Evolutionary conservation across 1,140 invertebrate species (phyloP), one percentile per base, ranked within the genome.

Genomic region (Caenorhabditis inopinata): DNA sequence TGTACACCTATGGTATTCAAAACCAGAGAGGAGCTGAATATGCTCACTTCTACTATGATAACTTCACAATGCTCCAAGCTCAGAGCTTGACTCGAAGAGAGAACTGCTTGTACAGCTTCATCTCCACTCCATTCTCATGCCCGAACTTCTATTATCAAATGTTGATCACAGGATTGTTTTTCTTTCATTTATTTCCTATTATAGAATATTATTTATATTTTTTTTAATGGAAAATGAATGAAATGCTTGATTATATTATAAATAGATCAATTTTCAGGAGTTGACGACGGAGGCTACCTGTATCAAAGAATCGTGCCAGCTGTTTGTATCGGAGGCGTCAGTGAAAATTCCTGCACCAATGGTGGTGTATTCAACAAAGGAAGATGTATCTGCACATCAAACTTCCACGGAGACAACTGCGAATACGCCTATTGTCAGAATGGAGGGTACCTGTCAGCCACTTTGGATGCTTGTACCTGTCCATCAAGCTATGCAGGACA

Each of bases 41-140:
- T 49, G 81, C 51, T n/a, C 81, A 82, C 25, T 46, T 82, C n/a
- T 82, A 82, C 77, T 29, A 45, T 18, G 73, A 82, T 46, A 53
- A 82, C 46, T 45, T 58, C 29, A 81, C 62, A 45, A 38, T 73
- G 21, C 48, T 79, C 32, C 32, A 79, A 25, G 81, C 73, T 11
- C 53, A 68, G 16, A 74, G 73, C 3, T 42, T 53, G 3, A 42
- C 14, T 23, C 45, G 49, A 25, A 38, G 76, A 6, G 58, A 76
- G 2, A 42, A 32, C 62, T 82, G 81, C 77, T n/a, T 58, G 53
- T 82, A 74, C 78, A 38, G 18, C 62, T 82, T 74, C 77, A 53
- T 80, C 25, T 82, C 81, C 11, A 78, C 76, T 5, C 77, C 81
- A 16, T 82, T 81, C 45, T 21, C 25, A 6, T 82, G 81, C 18